Percentiles rank a stretch among this genome's conserved stretches.
These are phyloP conservation scores for Hypomecis atomaria DNA, from an alignment of 2,888 invertebrate genomes.

Conservation along the genomic window DNA sequence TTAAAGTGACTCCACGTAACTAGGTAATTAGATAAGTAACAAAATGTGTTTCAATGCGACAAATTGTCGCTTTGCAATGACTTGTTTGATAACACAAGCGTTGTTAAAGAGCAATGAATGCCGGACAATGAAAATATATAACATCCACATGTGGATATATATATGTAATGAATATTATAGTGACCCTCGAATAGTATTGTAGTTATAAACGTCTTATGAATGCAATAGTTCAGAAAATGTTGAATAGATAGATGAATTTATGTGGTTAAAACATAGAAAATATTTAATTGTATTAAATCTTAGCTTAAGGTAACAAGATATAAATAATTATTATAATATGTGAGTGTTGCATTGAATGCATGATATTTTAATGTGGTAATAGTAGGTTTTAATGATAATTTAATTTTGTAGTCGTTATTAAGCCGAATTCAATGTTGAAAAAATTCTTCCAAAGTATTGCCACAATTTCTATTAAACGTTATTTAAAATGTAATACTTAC, in stretches of 20 bases:
- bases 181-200: constrained; percentile 37
- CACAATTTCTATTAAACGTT: constrained; percentile 65
- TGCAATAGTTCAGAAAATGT: constrained; percentile 58
- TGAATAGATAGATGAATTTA: constrained; percentile 72
- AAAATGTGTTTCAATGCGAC: constrained; percentile 5
- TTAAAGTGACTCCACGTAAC: no score
- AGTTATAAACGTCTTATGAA: constrained; percentile 71
- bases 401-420: constrained; percentile 65
- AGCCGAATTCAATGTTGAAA: constrained; percentile 75
- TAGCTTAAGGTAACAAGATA: constrained; percentile 56
- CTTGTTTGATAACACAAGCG: constrained; percentile 26
- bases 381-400: constrained; percentile 38
- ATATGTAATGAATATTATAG: constrained; percentile 36
- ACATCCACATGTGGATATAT: constrained; percentile 19
- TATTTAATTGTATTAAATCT: constrained; percentile 64
- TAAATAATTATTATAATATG: constrained; percentile 46
- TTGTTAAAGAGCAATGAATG: constrained; percentile 42
- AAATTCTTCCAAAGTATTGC: constrained; percentile 78
- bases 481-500: constrained; percentile 56
- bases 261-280: constrained; percentile 69
- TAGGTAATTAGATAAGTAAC: constrained; percentile 2
- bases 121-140: constrained; percentile 37
- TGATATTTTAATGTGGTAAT: constrained; percentile 56
- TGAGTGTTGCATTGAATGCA: constrained; percentile 69
- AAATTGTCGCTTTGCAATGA: constrained; percentile 30